Evolutionary conservation across 2,797 vertebrate genomes (phyloP).

Genomic region (Rhynchonycteris naso): DNA sequence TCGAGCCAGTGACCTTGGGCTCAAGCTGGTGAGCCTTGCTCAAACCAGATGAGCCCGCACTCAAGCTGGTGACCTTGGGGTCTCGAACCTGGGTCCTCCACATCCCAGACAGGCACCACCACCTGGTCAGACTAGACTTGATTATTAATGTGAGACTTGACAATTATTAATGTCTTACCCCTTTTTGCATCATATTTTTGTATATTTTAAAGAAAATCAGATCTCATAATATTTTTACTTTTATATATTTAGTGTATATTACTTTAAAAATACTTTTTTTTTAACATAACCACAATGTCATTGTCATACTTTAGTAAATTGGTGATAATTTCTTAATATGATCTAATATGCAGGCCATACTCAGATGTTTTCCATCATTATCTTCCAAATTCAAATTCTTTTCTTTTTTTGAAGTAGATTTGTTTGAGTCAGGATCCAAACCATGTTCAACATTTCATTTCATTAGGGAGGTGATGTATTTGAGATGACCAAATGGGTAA

Average conservation of each 20-base stretch:
- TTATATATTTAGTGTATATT: neutral
- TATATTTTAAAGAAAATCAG: slow-evolving; percentile 33
- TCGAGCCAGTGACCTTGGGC: no score
- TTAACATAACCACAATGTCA: neutral
- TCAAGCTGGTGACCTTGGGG: no score
- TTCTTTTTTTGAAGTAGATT: neutral
- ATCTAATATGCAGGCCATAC: neutral
- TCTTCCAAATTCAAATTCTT: neutral
- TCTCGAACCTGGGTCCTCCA: no score
- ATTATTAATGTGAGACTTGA: slow-evolving; percentile 10
- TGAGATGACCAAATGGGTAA: neutral
- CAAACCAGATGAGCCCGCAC: no score
- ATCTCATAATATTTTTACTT: neutral
- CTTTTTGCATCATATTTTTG: neutral
- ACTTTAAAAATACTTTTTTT: neutral
- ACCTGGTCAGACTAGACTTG: neutral
- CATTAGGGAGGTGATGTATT: neutral
- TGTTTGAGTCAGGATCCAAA: slow-evolving; percentile 30
- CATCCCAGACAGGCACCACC: no score
- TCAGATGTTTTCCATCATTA: neutral
- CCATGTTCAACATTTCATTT: neutral
- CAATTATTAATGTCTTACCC: neutral
- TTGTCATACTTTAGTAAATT: neutral
- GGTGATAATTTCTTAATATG: neutral
- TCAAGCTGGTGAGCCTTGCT: no score